phyloP scores from a whole-genome alignment of 2,113 vertebrate genomes.

The Bubo bubo region DNA sequence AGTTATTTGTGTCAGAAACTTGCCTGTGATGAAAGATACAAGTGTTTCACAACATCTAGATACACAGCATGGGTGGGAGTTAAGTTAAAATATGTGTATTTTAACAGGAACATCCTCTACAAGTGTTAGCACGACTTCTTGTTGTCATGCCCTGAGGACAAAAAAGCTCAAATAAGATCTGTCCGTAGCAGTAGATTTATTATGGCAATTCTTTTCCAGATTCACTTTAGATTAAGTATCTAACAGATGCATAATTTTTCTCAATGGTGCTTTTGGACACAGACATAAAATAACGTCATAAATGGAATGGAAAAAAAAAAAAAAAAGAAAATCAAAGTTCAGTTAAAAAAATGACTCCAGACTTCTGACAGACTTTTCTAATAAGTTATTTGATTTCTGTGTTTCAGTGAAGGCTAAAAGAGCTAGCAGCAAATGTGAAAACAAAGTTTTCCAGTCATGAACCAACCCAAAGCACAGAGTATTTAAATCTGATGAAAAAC shows the following conservation, averaged over 20 bases:
- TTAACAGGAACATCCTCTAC: not conserved
- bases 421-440: not conserved
- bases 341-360: not conserved
- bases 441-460: not conserved
- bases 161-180: not conserved
- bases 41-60: not conserved
- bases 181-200: not conserved
- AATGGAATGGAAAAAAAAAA: not conserved
- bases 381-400: not conserved
- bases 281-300: not conserved
- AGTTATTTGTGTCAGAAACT: not conserved
- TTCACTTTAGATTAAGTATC: not conserved
- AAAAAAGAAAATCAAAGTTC: not conserved
- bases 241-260: not conserved
- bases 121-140: conserved; percentile 6
- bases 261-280: not conserved
- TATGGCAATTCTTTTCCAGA: not conserved
- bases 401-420: not conserved
- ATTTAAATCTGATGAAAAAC: not conserved
- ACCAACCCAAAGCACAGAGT: not conserved
- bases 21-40: not conserved
- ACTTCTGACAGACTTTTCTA: not conserved
- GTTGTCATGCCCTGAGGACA: not conserved
- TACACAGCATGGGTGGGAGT: not conserved
- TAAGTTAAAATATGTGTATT: not conserved